These are phyloP conservation scores for Anhinga anhinga DNA, from an alignment of 2,113 vertebrate species.

Conservation along the genomic window DNA sequence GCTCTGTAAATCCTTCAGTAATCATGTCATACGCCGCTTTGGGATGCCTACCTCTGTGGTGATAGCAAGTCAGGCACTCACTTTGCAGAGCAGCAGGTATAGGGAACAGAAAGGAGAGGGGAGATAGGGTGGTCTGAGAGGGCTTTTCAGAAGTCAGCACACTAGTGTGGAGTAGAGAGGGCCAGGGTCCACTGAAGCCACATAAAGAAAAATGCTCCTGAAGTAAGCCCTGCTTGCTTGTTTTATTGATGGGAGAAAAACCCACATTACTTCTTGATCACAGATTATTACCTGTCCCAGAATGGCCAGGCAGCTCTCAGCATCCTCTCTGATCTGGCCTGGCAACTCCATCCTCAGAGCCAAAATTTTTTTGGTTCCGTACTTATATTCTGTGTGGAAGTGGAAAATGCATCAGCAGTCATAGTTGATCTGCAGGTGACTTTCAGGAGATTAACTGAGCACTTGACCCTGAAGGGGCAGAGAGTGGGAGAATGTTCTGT, in stretches of 20 bases:
- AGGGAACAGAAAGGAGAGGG: background rate
- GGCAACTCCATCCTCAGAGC: background rate
- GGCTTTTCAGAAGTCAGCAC: background rate
- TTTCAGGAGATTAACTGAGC: background rate
- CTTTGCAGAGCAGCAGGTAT: background rate
- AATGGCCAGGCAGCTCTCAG: background rate
- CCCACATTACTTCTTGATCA: background rate
- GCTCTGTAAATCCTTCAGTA: constrained; percentile 14
- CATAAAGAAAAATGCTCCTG: background rate
- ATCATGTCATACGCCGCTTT: background rate
- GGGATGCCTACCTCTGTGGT: background rate
- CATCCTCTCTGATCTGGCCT: background rate
- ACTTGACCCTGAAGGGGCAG: background rate
- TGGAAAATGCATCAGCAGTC: background rate
- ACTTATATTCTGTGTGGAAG: background rate
- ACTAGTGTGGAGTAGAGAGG: background rate
- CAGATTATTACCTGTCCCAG: background rate
- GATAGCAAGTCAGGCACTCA: background rate
- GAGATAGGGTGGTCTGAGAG: background rate
- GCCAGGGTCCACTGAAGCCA: background rate
- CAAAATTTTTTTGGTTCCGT: background rate
- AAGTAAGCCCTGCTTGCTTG: background rate
- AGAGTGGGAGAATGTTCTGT: background rate
- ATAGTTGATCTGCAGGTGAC: background rate
- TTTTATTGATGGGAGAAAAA: background rate